Evolutionary conservation across 1,140 invertebrate species (phyloP), one percentile per base, ranked within the genome.

Genomic region (Trichomalopsis sarcophagae): DNA sequence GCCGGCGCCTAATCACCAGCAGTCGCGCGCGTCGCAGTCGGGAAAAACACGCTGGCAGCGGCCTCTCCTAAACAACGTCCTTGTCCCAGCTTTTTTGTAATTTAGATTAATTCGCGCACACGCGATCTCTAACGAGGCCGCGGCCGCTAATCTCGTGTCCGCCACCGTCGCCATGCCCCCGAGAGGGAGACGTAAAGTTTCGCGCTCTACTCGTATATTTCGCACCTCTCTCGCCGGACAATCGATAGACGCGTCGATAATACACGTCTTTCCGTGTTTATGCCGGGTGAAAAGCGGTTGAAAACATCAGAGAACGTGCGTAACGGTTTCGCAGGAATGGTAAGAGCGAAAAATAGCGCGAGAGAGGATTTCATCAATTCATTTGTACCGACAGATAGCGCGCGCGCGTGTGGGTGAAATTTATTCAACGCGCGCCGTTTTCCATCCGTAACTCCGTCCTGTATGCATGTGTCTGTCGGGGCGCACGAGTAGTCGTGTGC

Each of bases 91-190:
- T 40, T 68, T 68, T 84, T 79, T 79, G 44, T 79, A 79, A 71
- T 78, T 84, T 73, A 84, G 40, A 79, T 79, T 78, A 78, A 79
- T 73, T 79, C 7, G 62, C 27, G 23, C 33, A 62, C 55, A 62
- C 55, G 17, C 55, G 14, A 62, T 62, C 55, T 62, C 78, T 69
- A 69, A 69, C 66, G 78, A 80, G 62, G 4, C n/a, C 62, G 27
- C 2, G 27, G 14, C 23, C 68, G 68, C 68, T 71, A 71, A 30
- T 71, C 68, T 71, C 27, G 68, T 69, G 33, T 36, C 30, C 68
- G 9, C 9, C 27, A 1, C 1, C 68, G 5, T 6, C 21, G n/a
- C 1, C 66, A 50, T 50, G 14, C 13, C 55, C 55, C 1, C 1
- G 50, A 55, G 50, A 62, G 0, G 14, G 55, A 62, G 55, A n/a